Base-by-base conservation (phyloP, 2,113 vertebrate species). In the Mus spicilegus region DNA sequence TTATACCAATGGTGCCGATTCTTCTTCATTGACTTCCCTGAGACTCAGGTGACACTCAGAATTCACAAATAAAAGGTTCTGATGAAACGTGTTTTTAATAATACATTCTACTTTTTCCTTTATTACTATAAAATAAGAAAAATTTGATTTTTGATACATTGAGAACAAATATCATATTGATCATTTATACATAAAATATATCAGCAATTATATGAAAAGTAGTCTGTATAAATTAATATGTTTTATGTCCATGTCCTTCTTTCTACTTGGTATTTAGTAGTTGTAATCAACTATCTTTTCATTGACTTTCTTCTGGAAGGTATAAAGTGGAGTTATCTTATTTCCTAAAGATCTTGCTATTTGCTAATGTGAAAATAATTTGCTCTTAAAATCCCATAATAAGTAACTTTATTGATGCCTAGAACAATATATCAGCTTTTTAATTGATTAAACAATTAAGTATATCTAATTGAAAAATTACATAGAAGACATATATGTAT, bases 361-460 rank as follows among this genome's bases (percentile, higher is more conserved):
- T 46, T 78, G 54, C 92, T 86, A 56, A 46, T 67, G 30, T 56
- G 78, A 46, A n/a, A 72, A 85, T n/a, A 58, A 20, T 94, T 82
- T 63, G 4, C 28, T 94, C 17, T 92, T 91, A 70, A 95, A 56
- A 28, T 22, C n/a, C 42, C 51, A 26, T 58, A 87, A 76, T 46
- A 75, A 75, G 69, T 56, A 72, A 10, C 28, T 75, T 49, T 3
- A 42, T 26, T 72, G 33, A 16, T 46, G 10, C 49, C 8, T 88
- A 90, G n/a, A 65, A n/a, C 84, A 78, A 89, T n/a, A 72, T 75
- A 8, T 65, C 17, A 90, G n/a, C 5, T 91, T 89, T 94, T 78
- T 86, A 90, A 51, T 75, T 87, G 84, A 46, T n/a, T 87, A 28
- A 84, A 84, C 54, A 58, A n/a, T 85, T 90, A 92, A 80, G 63